A percentile compares a stretch with the other conserved stretches of the same genome.
These are phyloP conservation scores for Mus minutoides DNA, from an alignment of 2,797 vertebrate species.

Conservation along the genomic window DNA sequence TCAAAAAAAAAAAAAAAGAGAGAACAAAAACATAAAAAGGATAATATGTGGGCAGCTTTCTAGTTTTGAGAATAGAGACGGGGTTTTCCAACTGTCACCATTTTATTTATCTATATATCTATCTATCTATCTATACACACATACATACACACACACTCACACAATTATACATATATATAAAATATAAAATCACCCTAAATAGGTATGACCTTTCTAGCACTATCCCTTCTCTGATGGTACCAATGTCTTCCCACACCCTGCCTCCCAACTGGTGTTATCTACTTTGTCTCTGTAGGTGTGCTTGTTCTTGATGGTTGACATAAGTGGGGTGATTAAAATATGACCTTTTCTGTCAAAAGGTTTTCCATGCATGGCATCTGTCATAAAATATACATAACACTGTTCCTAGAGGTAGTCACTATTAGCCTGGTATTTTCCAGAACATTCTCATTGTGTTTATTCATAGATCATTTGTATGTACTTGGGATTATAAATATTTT, in stretches of 20 bases:
- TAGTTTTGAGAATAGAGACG: not conserved
- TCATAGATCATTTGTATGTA: not conserved
- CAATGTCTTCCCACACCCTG: not conserved
- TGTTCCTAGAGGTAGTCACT: not conserved
- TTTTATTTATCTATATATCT: too few species aligned
- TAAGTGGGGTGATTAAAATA: not conserved
- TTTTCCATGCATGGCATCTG: not conserved
- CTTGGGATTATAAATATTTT: slow-evolving; percentile 3
- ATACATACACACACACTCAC: too few species aligned
- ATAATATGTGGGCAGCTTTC: not conserved
- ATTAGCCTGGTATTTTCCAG: not conserved
- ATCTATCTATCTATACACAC: too few species aligned
- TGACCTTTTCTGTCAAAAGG: not conserved
- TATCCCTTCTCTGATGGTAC: too few species aligned
- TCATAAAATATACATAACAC: not conserved
- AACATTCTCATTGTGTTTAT: not conserved
- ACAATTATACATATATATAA: too few species aligned
- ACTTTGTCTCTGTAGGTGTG: not conserved
- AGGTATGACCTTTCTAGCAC: not conserved
- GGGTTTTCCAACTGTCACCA: not conserved
- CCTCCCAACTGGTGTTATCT: too few species aligned
- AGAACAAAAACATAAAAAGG: too few species aligned
- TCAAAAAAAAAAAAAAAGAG: too few species aligned
- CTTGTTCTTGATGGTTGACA: not conserved
- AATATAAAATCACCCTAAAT: too few species aligned